These are phyloP conservation scores for Cacatua alba DNA, from an alignment of 2,113 vertebrate species.

Conservation along the genomic window DNA sequence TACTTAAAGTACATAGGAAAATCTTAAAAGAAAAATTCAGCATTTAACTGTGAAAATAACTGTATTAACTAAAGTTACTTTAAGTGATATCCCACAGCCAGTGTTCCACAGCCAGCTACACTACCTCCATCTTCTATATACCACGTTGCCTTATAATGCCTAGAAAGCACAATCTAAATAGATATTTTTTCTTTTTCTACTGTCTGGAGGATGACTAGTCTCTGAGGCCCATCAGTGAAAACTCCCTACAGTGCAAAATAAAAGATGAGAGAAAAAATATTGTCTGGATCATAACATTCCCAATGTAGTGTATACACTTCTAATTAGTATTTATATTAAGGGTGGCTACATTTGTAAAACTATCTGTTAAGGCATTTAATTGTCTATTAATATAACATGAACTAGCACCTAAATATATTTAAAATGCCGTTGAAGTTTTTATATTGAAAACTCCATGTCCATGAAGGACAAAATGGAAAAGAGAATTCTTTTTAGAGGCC, in stretches of 20 bases:
- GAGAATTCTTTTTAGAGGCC: background rate
- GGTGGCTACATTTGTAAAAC: background rate
- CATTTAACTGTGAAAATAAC: background rate
- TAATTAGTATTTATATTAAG: background rate
- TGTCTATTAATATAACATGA: background rate
- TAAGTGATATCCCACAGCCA: background rate
- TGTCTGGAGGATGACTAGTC: background rate
- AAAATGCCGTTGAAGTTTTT: background rate
- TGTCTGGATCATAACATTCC: background rate
- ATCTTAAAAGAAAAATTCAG: background rate
- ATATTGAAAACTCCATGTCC: background rate
- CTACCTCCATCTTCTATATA: background rate
- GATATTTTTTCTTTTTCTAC: background rate
- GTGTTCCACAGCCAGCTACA: background rate
- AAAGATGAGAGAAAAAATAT: background rate
- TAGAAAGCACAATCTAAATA: background rate
- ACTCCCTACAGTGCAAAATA: background rate
- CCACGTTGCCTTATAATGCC: background rate
- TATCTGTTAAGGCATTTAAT: background rate
- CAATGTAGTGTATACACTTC: background rate
- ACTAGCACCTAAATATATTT: background rate
- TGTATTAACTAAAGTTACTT: background rate
- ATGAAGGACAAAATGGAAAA: background rate
- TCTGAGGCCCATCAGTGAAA: background rate
- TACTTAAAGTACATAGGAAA: background rate